A percentile compares a stretch with the other conserved stretches of the same genome.
These are phyloP conservation scores for Lytechinus variegatus DNA, from an alignment of 35 echinoderm and acorn worm species.

Conservation along the genomic window DNA sequence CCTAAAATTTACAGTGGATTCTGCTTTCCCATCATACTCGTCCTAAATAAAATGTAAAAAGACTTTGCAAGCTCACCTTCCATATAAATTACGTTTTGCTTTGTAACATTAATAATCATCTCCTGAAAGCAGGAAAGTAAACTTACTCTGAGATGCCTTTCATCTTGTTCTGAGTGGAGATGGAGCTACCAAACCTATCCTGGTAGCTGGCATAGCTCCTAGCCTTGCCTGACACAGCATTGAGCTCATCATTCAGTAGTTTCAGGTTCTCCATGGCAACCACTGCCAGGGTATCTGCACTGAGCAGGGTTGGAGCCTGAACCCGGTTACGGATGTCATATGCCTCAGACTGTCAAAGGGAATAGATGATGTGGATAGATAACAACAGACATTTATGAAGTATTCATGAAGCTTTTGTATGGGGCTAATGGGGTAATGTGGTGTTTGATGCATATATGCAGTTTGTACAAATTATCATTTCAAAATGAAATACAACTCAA, in stretches of 20 bases:
- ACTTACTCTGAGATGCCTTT: constrained; percentile 80
- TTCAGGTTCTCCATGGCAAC: constrained; percentile 95
- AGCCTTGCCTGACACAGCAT: constrained; percentile 73
- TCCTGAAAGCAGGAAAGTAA: neutral
- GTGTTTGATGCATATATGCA: too few relatives aligned
- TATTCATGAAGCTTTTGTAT: too few relatives aligned
- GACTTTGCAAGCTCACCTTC: neutral
- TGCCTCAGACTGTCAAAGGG: constrained; percentile 65
- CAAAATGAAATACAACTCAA: neutral
- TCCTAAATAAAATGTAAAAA: too few relatives aligned
- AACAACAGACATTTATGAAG: neutral
- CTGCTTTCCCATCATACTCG: too few relatives aligned
- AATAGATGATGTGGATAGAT: neutral
- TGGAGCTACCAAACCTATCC: constrained; percentile 93
- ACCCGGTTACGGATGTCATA: constrained; percentile 85
- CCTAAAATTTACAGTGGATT: too few relatives aligned
- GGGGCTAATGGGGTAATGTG: too few relatives aligned
- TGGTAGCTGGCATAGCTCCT: constrained; percentile 99
- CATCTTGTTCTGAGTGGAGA: constrained; percentile 77
- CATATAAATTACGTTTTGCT: neutral
- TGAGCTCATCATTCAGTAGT: constrained; percentile 77
- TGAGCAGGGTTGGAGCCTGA: constrained; percentile 82
- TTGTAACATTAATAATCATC: too few relatives aligned
- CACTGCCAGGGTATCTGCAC: constrained; percentile 84
- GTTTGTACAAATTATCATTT: neutral